phyloP scores from a whole-genome alignment of 2,797 vertebrate genomes.

The Liparis tanakae region DNA sequence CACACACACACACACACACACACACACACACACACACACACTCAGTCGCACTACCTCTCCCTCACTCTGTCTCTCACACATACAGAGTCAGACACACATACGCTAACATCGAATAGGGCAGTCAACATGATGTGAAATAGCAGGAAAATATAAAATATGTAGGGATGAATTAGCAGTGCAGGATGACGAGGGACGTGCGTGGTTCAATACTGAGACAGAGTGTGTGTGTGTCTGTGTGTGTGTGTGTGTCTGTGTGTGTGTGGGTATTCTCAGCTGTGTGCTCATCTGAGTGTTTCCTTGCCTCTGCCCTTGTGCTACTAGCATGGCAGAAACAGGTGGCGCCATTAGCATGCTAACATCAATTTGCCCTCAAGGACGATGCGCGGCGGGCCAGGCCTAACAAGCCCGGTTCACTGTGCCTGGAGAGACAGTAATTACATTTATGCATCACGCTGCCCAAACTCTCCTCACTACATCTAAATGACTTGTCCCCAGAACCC shows the following conservation, averaged over 20 bases:
- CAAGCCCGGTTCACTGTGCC: slow-evolving; percentile 68
- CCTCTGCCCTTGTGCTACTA: slow-evolving; percentile 73
- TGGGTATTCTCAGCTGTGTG: slow-evolving; percentile 47
- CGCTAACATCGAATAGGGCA: slow-evolving; percentile 67
- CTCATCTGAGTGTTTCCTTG: slow-evolving; percentile 56
- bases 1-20: slow-evolving; percentile 57
- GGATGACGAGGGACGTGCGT: slow-evolving; percentile 74
- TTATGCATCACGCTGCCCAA: slow-evolving; percentile 41
- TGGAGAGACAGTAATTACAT: slow-evolving; percentile 63
- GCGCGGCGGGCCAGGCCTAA: slow-evolving; percentile 72
- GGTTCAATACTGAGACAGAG: slow-evolving; percentile 62
- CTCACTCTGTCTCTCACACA: slow-evolving; percentile 33
- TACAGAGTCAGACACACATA: slow-evolving; percentile 39
- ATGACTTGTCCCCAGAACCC: slow-evolving; percentile 22
- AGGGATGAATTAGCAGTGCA: slow-evolving; percentile 79
- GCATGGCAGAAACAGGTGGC: slow-evolving; percentile 78
- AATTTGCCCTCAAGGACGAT: slow-evolving; percentile 79
- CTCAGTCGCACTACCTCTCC: slow-evolving; percentile 28
- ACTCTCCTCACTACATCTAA: slow-evolving; percentile 30
- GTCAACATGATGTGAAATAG: slow-evolving; percentile 71
- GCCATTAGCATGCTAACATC: slow-evolving; percentile 81
- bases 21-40: slow-evolving; percentile 45
- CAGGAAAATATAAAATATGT: slow-evolving; percentile 75
- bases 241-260: slow-evolving; percentile 28
- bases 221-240: slow-evolving; percentile 49